Conservation (phyloP, 2,797 vertebrate genomes). For the Bufotes viridis region DNA sequence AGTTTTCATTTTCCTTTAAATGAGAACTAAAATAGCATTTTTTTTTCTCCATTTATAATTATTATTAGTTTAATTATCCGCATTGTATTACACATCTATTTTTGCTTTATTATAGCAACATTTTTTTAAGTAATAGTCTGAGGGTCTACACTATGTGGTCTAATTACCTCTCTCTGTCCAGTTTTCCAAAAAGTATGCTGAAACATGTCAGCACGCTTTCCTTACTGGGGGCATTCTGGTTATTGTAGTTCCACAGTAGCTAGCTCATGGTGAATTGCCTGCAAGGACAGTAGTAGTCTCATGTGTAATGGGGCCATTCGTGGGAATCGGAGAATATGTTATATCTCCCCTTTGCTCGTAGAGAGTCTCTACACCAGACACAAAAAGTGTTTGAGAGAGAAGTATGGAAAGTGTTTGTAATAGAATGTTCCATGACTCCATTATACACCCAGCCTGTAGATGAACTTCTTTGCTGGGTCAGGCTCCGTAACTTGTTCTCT, state of each 20-base stretch:
- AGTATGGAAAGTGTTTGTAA: slow-evolving; percentile 8
- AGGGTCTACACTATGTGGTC: background rate
- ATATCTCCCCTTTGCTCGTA: background rate
- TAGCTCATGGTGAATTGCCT: background rate
- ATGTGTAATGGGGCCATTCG: too few species aligned
- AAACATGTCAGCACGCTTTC: background rate
- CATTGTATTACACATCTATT: background rate
- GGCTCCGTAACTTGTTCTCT: background rate
- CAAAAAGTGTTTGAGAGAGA: background rate
- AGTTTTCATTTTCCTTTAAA: background rate
- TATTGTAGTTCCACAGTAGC: background rate
- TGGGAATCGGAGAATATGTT: background rate
- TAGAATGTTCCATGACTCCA: background rate
- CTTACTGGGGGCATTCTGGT: background rate
- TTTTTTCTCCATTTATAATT: background rate
- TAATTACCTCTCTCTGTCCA: too few species aligned
- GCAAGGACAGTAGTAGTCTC: background rate
- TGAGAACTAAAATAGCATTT: too few species aligned
- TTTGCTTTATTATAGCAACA: background rate
- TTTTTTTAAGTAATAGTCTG: too few species aligned
- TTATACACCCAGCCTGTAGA: background rate
- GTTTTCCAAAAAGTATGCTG: background rate
- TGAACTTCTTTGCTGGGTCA: background rate
- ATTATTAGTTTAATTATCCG: background rate
- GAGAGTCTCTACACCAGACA: background rate